These are phyloP conservation scores for Cervus canadensis DNA, from an alignment of 2,113 vertebrate genomes.

Conservation along the genomic window DNA sequence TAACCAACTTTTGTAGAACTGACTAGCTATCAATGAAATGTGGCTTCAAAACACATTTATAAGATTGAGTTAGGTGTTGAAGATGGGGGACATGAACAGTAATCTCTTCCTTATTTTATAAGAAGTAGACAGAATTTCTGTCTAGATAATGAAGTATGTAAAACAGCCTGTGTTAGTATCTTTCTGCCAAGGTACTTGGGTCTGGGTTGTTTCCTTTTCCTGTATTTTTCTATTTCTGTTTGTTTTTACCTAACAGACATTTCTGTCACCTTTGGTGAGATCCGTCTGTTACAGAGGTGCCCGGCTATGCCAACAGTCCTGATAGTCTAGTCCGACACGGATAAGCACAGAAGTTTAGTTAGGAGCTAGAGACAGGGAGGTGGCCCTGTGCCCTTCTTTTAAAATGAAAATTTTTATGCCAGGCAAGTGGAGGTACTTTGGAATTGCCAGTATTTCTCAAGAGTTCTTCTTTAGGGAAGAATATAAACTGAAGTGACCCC, in stretches of 20 bases:
- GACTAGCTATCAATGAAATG: slow-evolving; percentile 16
- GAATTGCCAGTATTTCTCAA: neutral
- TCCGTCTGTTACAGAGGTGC: neutral
- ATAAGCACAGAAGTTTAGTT: slow-evolving; percentile 13
- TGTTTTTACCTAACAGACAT: slow-evolving; percentile 8
- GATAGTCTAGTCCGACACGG: neutral
- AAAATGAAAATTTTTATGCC: slow-evolving; percentile 15
- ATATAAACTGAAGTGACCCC: neutral
- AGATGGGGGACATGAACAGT: neutral
- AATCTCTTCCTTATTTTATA: neutral
- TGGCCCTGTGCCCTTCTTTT: neutral
- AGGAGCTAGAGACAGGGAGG: neutral
- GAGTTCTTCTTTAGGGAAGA: neutral
- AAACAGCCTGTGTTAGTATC: neutral
- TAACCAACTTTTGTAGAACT: slow-evolving; percentile 29
- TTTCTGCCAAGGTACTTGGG: neutral
- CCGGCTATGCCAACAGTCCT: neutral
- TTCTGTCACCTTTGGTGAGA: slow-evolving; percentile 20
- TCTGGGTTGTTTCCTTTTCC: slow-evolving; percentile 17
- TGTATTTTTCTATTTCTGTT: slow-evolving; percentile 29
- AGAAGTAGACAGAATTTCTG: neutral
- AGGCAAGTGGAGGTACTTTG: neutral
- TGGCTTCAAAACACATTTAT: slow-evolving; percentile 10
- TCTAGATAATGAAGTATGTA: neutral
- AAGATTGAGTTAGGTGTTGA: slow-evolving; percentile 21